Percentiles rank a stretch among this genome's conserved stretches.
Evolutionary conservation across 2,797 vertebrate species (phyloP).

Genomic region (Oceanodroma leucorhoa): DNA sequence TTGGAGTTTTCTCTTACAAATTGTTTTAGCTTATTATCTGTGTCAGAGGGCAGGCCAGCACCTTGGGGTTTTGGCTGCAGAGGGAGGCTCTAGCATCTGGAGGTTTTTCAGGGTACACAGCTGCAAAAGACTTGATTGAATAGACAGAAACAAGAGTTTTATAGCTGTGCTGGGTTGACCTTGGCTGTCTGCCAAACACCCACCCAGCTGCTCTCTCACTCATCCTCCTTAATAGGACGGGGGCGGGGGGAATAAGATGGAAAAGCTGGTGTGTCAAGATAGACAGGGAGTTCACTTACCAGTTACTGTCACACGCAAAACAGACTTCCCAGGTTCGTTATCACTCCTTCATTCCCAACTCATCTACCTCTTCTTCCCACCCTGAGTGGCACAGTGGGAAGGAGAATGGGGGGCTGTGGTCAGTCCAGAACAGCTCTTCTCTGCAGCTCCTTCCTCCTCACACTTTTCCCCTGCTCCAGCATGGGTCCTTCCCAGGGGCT

Average conservation of each 20-base stretch:
- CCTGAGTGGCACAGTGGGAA: background rate
- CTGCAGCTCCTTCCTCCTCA: background rate
- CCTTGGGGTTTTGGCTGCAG: background rate
- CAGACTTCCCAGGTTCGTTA: background rate
- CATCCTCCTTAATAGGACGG: background rate
- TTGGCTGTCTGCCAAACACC: background rate
- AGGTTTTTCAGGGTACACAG: background rate
- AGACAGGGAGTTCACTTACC: background rate
- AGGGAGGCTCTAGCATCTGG: background rate
- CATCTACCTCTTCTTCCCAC: background rate
- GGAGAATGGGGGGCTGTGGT: background rate
- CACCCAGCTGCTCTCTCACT: background rate
- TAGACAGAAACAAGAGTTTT: background rate
- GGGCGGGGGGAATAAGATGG: background rate
- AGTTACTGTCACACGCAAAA: background rate
- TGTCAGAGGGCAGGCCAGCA: background rate
- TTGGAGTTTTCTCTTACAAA: background rate
- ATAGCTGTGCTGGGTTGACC: background rate
- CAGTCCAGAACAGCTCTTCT: background rate
- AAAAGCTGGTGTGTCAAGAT: accelerated
- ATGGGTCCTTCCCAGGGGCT: background rate
- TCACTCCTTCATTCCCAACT: background rate
- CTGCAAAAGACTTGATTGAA: background rate
- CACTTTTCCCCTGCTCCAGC: background rate
- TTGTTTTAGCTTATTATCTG: background rate